Conservation (phyloP, 2,113 vertebrate species). For the Ranitomeya imitator region DNA sequence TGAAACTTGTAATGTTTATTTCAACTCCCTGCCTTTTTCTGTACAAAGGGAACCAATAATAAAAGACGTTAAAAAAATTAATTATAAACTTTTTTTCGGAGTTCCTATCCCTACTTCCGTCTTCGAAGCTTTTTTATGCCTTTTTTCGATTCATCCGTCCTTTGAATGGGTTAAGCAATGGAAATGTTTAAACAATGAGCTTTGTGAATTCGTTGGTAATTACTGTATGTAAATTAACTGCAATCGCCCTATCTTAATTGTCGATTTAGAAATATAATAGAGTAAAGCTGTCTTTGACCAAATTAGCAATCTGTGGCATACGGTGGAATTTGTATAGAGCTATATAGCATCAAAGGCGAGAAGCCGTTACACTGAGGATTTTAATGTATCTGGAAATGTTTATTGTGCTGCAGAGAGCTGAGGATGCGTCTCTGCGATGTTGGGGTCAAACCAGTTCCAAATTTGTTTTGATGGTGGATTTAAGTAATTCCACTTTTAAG, state of each 20-base stretch:
- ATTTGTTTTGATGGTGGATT: slow-evolving; percentile 32
- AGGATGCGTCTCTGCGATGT: not conserved
- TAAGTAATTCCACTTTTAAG: not conserved
- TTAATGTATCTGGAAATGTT: slow-evolving; percentile 5
- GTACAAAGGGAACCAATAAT: not conserved
- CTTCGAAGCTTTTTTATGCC: not conserved
- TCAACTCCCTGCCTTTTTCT: not conserved
- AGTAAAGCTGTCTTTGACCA: slow-evolving; percentile 43
- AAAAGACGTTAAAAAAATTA: not conserved
- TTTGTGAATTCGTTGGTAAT: slow-evolving; percentile 45
- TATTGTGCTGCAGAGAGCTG: slow-evolving; percentile 19
- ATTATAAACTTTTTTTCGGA: not conserved
- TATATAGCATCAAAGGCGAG: slow-evolving; percentile 16
- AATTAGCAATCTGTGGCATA: slow-evolving; percentile 52
- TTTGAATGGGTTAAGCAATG: slow-evolving; percentile 31
- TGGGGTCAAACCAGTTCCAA: slow-evolving; percentile 19
- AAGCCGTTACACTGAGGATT: slow-evolving; percentile 10
- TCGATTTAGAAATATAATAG: slow-evolving; percentile 52
- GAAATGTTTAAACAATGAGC: slow-evolving; percentile 36
- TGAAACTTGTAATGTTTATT: not conserved
- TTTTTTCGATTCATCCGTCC: not conserved
- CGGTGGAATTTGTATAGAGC: not conserved
- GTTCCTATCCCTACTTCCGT: not conserved
- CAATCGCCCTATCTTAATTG: slow-evolving; percentile 53
- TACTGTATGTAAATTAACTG: slow-evolving; percentile 50